phyloP scores from a whole-genome alignment of 2,888 invertebrate genomes.

The Parasteatoda lunata region DNA sequence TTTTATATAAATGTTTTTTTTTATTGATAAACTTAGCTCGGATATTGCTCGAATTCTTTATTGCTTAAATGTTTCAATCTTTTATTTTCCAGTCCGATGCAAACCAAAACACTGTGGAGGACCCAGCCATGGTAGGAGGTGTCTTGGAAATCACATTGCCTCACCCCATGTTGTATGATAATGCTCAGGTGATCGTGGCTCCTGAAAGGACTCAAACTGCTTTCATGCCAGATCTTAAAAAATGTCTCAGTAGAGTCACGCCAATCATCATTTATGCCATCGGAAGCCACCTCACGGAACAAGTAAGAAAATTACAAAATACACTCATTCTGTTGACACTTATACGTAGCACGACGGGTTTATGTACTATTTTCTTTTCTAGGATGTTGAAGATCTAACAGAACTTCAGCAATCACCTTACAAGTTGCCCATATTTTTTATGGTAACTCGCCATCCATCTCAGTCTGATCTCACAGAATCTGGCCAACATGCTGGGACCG shows the following conservation, averaged over 20 bases:
- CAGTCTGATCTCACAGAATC: slow-evolving; percentile 64
- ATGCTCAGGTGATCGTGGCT: slow-evolving; percentile 58
- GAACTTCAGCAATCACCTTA: slow-evolving; percentile 52
- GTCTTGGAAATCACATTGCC: slow-evolving; percentile 42
- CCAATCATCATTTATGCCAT: slow-evolving; percentile 58
- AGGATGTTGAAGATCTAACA: slow-evolving; percentile 51
- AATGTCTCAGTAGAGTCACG: slow-evolving; percentile 45
- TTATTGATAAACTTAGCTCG: too few species aligned
- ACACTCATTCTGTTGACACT: too few species aligned
- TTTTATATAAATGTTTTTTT: too few species aligned
- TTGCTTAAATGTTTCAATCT: neutral
- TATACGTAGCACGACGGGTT: neutral
- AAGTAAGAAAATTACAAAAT: slow-evolving; percentile 14
- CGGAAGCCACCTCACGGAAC: slow-evolving; percentile 53
- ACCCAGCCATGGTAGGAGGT: slow-evolving; percentile 51
- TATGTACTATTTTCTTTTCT: neutral
- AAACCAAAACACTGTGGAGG: slow-evolving; percentile 25
- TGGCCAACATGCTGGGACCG: slow-evolving; percentile 53
- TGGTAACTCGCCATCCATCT: slow-evolving; percentile 47
- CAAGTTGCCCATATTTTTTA: slow-evolving; percentile 58
- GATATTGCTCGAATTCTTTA: too few species aligned
- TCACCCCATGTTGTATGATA: slow-evolving; percentile 58
- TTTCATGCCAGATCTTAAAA: slow-evolving; percentile 60
- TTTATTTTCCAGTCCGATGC: slow-evolving; percentile 8
- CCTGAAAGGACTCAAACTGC: slow-evolving; percentile 47